Evolutionary conservation across 2,888 invertebrate genomes (phyloP), one percentile per base, ranked within the genome.

Genomic region (Troides helena): DNA sequence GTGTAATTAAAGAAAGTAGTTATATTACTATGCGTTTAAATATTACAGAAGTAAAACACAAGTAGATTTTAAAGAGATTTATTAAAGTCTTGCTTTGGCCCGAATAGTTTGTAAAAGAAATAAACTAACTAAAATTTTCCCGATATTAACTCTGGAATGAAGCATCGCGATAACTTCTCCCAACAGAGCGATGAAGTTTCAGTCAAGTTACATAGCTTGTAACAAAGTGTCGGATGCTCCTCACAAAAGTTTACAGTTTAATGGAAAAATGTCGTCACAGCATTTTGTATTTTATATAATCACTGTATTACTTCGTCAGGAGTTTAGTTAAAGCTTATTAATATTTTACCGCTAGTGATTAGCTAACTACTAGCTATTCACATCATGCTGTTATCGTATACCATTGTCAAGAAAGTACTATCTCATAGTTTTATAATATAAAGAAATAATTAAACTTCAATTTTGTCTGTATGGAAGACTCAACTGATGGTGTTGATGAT

Each of bases 171-270:
- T 58, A 65, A 65, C 56, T 65, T 65, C 39, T 58, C 58, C 46
- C 43, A 10, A 36, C 43, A 39, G 39, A 57, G 65, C 65, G 25
- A 43, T 58, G 23, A 65, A 58, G 43, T 65, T 46, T 17, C 39
- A 65, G 65, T 58, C 23, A 65, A 65, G 43, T 65, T 65, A 58
- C 39, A 57, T 57, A 39, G 25, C 65, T 65, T 58, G 65, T 65
- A 64, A 56, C 36, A 46, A 62, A 62, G 62, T 63, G 56, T 58
- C 23, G 57, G 57, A 58, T 58, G 57, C 57, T 58, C 57, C 8
- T 21, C 23, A 58, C 57, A 23, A 23, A 58, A 58, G 57, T 58
- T 58, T 12, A 14, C 23, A 58, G 25, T 58, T 58, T 58, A 58
- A 58, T 58, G 57, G 57, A 58, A 58, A 25, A 58, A 58, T 23